phyloP scores from a whole-genome alignment of 2,113 vertebrate species.

The Narcine bancroftii region DNA sequence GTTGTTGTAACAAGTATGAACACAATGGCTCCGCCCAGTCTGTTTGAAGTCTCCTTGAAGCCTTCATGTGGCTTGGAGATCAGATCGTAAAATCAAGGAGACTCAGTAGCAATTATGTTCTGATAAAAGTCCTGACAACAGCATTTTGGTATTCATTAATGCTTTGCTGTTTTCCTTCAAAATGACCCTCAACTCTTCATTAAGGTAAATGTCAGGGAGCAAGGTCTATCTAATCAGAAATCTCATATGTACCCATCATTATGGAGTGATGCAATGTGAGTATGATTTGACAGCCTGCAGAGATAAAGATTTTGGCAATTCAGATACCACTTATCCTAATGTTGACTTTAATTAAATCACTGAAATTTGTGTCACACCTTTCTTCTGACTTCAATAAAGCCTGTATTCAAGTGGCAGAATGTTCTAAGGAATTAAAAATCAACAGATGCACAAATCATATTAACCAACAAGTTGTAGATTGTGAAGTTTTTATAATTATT shows the following conservation, averaged over 20 bases:
- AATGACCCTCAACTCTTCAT: not conserved
- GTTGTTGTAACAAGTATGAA: not conserved
- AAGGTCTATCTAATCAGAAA: not conserved
- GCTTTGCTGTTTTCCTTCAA: slow-evolving; percentile 17
- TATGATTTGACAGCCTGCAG: not conserved
- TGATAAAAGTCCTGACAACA: not conserved
- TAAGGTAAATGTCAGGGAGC: not conserved
- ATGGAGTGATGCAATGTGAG: not conserved
- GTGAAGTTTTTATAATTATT: not conserved
- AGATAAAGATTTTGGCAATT: slow-evolving; percentile 28
- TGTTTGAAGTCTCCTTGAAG: not conserved
- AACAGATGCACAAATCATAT: not conserved
- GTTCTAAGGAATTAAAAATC: not conserved
- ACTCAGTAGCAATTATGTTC: not conserved
- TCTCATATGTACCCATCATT: not conserved
- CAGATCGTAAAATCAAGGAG: not conserved
- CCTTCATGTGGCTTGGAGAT: not conserved
- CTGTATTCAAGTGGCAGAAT: slow-evolving; percentile 2
- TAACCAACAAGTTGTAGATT: not conserved
- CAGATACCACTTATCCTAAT: not conserved
- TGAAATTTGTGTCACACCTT: not conserved
- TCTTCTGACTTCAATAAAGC: slow-evolving; percentile 21
- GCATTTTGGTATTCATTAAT: not conserved
- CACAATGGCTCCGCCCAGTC: not conserved
- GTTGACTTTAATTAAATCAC: not conserved